These are phyloP conservation scores for Vespertilio murinus DNA, from an alignment of 2,797 vertebrate species.

Conservation along the genomic window DNA sequence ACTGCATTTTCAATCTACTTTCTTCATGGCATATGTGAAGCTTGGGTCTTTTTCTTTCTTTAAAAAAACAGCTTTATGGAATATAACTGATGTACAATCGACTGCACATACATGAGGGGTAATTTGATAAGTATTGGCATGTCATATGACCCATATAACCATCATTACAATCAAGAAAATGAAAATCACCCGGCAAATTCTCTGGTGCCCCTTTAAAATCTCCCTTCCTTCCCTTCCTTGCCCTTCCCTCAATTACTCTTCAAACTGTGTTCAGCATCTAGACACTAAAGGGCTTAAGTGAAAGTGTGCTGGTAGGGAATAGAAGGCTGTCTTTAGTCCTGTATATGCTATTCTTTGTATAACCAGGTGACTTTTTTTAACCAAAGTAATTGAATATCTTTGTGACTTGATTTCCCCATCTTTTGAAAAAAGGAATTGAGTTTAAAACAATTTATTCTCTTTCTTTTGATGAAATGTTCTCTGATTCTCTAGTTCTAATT, in stretches of 20 bases:
- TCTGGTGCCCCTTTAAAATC: neutral
- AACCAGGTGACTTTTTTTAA: neutral
- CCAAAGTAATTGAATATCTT: neutral
- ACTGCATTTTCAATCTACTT: neutral
- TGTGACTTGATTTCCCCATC: neutral
- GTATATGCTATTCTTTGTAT: neutral
- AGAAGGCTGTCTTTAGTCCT: neutral
- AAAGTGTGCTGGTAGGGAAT: neutral
- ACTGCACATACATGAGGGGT: neutral
- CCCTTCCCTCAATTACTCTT: neutral
- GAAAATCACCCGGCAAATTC: neutral
- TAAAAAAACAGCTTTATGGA: neutral
- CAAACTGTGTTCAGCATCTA: neutral
- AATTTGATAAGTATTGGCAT: neutral
- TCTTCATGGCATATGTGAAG: neutral
- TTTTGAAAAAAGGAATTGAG: neutral
- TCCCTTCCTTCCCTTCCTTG: neutral
- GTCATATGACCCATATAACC: neutral
- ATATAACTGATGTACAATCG: neutral
- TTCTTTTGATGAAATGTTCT: neutral
- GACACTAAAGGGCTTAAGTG: neutral
- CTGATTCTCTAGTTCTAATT: neutral
- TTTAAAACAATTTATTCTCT: slow-evolving; percentile 13
- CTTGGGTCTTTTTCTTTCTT: neutral
- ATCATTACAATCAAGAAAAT: neutral